Percentiles rank a stretch among this genome's conserved stretches.
Evolutionary conservation across 2,888 invertebrate genomes (phyloP).

Genomic region (Agrochola litura): DNA sequence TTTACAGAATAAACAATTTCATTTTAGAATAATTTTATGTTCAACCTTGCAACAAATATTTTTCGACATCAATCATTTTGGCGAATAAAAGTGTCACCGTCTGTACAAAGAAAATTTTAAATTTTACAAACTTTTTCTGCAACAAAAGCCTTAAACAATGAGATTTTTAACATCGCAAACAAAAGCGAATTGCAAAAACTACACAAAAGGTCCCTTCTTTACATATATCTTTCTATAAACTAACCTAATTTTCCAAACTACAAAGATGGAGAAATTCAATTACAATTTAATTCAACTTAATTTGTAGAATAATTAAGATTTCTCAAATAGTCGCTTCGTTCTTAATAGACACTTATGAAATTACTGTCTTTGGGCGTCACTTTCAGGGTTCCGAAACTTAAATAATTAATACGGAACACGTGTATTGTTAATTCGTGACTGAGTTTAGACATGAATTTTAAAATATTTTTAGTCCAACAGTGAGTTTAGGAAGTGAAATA

Average conservation of each 20-base stretch:
- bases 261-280: conserved; percentile 17
- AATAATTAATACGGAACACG: neutral
- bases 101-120: conserved; percentile 23
- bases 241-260: conserved; percentile 57
- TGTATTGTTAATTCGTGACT: too few species aligned
- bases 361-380: too few species aligned
- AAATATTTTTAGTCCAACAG: neutral
- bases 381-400: neutral
- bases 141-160: conserved; percentile 31
- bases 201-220: conserved; percentile 80
- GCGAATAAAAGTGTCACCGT: neutral
- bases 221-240: conserved; percentile 69
- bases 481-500: neutral
- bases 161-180: conserved; percentile 46
- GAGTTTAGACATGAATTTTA: neutral
- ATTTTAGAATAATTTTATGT: conserved; percentile 2
- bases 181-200: conserved; percentile 62
- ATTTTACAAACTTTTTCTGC: conserved; percentile 19
- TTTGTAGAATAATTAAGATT: conserved; percentile 11
- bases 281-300: conserved; percentile 33
- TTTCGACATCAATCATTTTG: neutral
- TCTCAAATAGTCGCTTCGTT: conserved; percentile 6
- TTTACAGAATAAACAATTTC: too few species aligned
- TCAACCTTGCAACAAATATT: neutral
- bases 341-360: too few species aligned